A percentile compares a stretch with the other conserved stretches of the same genome.
phyloP scores from a whole-genome alignment of 2,888 invertebrate genomes.

The Auanema sp. region DNA sequence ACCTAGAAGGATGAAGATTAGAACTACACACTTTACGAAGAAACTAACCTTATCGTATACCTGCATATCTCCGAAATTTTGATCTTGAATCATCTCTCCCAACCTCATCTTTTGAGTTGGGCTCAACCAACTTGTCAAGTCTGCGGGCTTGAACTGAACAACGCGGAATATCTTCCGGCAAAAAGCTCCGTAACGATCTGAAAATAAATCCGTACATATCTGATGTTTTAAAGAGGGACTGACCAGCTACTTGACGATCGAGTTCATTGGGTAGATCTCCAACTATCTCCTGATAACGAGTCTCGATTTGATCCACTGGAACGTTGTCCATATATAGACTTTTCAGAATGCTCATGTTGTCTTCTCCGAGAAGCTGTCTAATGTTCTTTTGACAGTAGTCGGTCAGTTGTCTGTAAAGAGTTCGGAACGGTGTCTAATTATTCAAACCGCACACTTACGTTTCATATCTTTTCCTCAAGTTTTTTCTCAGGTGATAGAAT shows the following conservation, averaged over 20 bases:
- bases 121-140: slow-evolving; percentile 41
- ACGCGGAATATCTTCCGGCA: slow-evolving; percentile 49
- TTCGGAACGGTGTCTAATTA: not conserved
- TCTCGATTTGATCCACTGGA: slow-evolving; percentile 37
- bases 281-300: slow-evolving; percentile 39
- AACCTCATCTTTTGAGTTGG: slow-evolving; percentile 30
- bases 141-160: slow-evolving; percentile 37
- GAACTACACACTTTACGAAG: too few relatives aligned
- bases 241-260: slow-evolving; percentile 37
- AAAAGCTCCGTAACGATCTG: slow-evolving; percentile 48
- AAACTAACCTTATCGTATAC: slow-evolving; percentile 36
- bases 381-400: slow-evolving; percentile 31
- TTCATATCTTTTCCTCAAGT: slow-evolving; percentile 25
- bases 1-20: slow-evolving; percentile 22
- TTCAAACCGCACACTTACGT: slow-evolving; percentile 11
- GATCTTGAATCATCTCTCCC: slow-evolving; percentile 38
- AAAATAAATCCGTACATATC: slow-evolving; percentile 5
- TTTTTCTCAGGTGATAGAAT: slow-evolving; percentile 36
- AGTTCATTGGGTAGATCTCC: slow-evolving; percentile 35
- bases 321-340: slow-evolving; percentile 38
- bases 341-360: slow-evolving; percentile 22
- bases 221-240: not conserved
- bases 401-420: slow-evolving; percentile 25
- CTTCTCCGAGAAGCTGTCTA: slow-evolving; percentile 22
- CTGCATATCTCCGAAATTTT: slow-evolving; percentile 29